Conservation (phyloP, 2,888 invertebrate genomes). For the Lottia scabra region DNA sequence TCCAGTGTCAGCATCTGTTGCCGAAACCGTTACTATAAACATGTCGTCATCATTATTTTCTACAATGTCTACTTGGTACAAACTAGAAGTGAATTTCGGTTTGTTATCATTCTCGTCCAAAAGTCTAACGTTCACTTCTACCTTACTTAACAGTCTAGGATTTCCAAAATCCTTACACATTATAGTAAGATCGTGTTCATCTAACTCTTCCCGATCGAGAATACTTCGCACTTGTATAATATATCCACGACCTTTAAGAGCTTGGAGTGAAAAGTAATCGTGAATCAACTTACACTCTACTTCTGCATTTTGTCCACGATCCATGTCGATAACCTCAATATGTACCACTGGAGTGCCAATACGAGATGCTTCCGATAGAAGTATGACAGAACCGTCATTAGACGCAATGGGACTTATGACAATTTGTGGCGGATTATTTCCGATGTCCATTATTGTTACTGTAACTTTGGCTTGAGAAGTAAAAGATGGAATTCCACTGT, state of each 20-base stretch:
- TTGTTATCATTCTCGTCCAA: constrained; percentile 35
- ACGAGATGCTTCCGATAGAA: constrained; percentile 75
- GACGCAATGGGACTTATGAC: constrained; percentile 88
- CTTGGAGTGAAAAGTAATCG: constrained; percentile 14
- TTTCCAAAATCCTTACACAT: constrained; percentile 73
- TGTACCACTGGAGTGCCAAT: constrained; percentile 95
- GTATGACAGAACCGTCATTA: constrained; percentile 71
- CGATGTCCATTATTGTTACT: constrained; percentile 74
- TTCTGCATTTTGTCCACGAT: constrained; percentile 29
- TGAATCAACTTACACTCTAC: constrained; percentile 28
- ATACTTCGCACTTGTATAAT: constrained; percentile 12
- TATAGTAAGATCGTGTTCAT: constrained; percentile 16
- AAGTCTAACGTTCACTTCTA: constrained; percentile 74
- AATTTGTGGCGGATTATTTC: constrained; percentile 87
- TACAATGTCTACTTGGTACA: constrained; percentile 28
- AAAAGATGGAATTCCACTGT: constrained; percentile 8
- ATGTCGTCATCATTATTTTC: constrained; percentile 29
- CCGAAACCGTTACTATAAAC: constrained; percentile 11
- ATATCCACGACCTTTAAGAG: constrained; percentile 19
- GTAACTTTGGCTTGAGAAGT: constrained; percentile 72
- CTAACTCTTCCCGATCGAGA: constrained; percentile 21
- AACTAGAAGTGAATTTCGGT: constrained; percentile 29
- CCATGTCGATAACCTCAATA: constrained; percentile 77
- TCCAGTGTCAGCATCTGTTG: constrained; percentile 32
- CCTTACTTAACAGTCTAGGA: constrained; percentile 87